phyloP scores from a whole-genome alignment of 2,888 invertebrate species.

The Hypsopygia costalis region DNA sequence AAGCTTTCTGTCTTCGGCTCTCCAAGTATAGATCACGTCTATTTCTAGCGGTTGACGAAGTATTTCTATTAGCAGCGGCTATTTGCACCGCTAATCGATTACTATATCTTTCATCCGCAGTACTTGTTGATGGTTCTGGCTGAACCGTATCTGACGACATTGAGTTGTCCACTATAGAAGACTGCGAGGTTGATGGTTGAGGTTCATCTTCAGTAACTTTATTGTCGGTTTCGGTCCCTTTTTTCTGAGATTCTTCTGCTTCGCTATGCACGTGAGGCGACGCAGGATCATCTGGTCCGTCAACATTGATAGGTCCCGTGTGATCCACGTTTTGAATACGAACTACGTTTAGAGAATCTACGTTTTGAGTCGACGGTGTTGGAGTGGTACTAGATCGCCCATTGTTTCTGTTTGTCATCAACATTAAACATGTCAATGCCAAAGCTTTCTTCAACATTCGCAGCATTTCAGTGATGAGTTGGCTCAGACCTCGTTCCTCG shows the following conservation, averaged over 20 bases:
- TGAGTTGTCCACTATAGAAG: slow-evolving; percentile 6
- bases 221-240: slow-evolving; percentile 15
- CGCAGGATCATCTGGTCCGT: slow-evolving; percentile 52
- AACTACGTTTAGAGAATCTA: slow-evolving; percentile 58
- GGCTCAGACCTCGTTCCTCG: slow-evolving; percentile 67
- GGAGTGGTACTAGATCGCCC: slow-evolving; percentile 35
- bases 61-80: slow-evolving; percentile 68
- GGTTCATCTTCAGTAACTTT: slow-evolving; percentile 14
- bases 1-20: slow-evolving; percentile 57
- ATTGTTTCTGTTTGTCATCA: slow-evolving; percentile 61
- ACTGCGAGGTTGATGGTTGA: slow-evolving; percentile 28
- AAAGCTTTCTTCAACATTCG: slow-evolving; percentile 67
- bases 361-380: slow-evolving; percentile 37
- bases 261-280: slow-evolving; percentile 25
- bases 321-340: slow-evolving; percentile 65
- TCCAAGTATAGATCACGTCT: slow-evolving; percentile 63
- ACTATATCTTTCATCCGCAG: slow-evolving; percentile 51
- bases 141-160: too few species aligned
- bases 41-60: slow-evolving; percentile 57
- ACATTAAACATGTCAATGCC: slow-evolving; percentile 68
- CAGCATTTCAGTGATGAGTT: slow-evolving; percentile 67
- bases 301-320: slow-evolving; percentile 60
- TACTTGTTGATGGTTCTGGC: slow-evolving; percentile 18
- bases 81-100: slow-evolving; percentile 71
- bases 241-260: slow-evolving; percentile 26